Base-by-base conservation (phyloP, 30 jellyfish, hydroid and myxozoan genomes). In the Cassiopea xamachana region DNA sequence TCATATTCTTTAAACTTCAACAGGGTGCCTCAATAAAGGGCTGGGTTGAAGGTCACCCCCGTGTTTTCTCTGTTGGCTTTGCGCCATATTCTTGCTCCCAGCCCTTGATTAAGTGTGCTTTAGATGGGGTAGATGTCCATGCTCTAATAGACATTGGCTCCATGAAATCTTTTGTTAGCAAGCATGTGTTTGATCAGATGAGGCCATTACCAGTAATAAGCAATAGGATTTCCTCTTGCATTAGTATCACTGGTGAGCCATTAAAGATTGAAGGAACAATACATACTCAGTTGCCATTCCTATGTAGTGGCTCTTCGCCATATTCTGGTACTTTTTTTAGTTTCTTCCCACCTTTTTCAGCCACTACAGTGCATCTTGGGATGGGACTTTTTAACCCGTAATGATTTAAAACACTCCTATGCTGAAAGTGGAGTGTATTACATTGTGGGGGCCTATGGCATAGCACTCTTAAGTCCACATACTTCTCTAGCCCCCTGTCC, bases 21-120 rank as follows among this genome's bases (percentile, higher is more conserved):
- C 50, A 86, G 92, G 86, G 86, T 85, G 92, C 92, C 92, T 75
- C 92, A 85, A 69, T 82, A 69, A 48, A 27, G 85, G 78, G 92
- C 92, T 85, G 87, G 92, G 80, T 85, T 85, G 79, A 73, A 85
- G 86, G 87, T 85, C 87, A 85, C 86, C 86, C 92, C 92, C 86
- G 70, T 44, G 68, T 46, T 44, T 75, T 48, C 46, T 75, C 47
- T 75, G 85, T 75, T 75, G 85, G 64, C 12, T 48, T 60, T 5
- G 64, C 4, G 64, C 82, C 82, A 16, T 27, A 12, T 1, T 19
- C 51, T 27, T 58, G 48, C 39, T 62, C 79, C 7, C 92, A 72
- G 80, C 86, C 92, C 68, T 58, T 73, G 61, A 19, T 85, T 85
- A 3, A 10, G 1, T 85, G 86, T 69, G 43, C 46, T 46, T 73